A percentile compares a stretch with the other conserved stretches of the same genome.
phyloP scores from a whole-genome alignment of 30 jellyfish, hydroid and myxozoan genomes.

The Aurelia coerulea region DNA sequence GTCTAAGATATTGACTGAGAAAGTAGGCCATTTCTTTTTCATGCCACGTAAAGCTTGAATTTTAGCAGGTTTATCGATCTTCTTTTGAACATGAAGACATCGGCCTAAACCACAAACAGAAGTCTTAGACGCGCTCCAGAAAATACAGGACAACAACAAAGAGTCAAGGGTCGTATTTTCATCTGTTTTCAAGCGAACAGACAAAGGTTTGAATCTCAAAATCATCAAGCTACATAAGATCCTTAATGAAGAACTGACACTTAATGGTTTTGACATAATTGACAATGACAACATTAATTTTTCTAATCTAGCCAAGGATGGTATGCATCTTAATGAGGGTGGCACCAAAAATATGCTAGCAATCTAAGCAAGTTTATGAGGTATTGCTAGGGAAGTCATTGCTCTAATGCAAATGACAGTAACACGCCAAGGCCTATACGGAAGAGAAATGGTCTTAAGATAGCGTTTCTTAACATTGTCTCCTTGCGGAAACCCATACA shows the following conservation, averaged over 20 bases:
- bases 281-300: too few species aligned
- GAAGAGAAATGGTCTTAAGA: background rate
- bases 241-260: too few species aligned
- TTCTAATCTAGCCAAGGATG: too few species aligned
- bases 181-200: conserved; percentile 15
- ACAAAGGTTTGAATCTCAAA: background rate
- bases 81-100: too few species aligned
- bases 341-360: conserved; percentile 14
- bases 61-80: too few species aligned
- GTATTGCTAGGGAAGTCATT: conserved; percentile 20
- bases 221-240: too few species aligned
- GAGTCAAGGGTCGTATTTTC: conserved; percentile 5
- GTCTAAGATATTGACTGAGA: too few species aligned
- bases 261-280: too few species aligned
- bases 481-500: background rate
- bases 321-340: conserved; percentile 15
- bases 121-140: conserved; percentile 1
- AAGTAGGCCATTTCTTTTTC: too few species aligned
- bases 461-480: background rate
- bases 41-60: too few species aligned
- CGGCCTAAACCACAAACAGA: background rate
- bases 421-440: conserved; percentile 1
- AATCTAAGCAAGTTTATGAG: conserved; percentile 15
- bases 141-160: conserved; percentile 11
- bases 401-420: conserved; percentile 9